Evolutionary conservation across 2,888 invertebrate species (phyloP), one percentile per base, ranked within the genome.

Genomic region (Apantesis nais): DNA sequence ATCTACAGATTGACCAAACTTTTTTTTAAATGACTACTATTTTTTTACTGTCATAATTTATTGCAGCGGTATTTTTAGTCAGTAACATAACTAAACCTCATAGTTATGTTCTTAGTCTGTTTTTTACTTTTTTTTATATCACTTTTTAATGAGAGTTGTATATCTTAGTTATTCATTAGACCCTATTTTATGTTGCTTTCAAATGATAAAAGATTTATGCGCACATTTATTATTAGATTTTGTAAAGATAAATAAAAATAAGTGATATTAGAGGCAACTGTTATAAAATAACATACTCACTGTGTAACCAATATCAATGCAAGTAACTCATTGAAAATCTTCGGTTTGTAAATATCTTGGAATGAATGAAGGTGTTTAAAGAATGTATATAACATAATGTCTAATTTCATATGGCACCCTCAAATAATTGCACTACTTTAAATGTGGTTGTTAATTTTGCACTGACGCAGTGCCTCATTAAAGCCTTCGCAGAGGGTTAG

Each of bases 381-480:
- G 29, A 58, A 8, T 58, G 5, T 58, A 58, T 58, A 66, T 25
- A 66, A 41, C 66, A 78, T 84, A 69, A 69, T 84, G 67, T 31
- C 7, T 55, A 34, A 64, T 68, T 72, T 55, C 37, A 71, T 74
- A 72, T 80, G 83, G 84, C 86, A 88, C 86, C 84, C 73, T 77
- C 68, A 71, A 74, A 44, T 71, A 58, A 65, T 52, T 60, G 22
- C 29, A 73, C 71, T 74, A 68, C 70, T 88, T 92, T 95, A 96
- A 89, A 97, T 86, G 96, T 97, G 97, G 93, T 98, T 96, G 89
- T 97, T 96, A 78, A 96, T 85, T 95, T 98, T 99, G 97, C 99
- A 99, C 90, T 99, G 98, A 86, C 98, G 97, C 74, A 99, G 96
- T 70, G 99, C 99, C 91, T 99, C 99, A 89, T 99, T 99, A 94